A percentile compares a stretch with the other conserved stretches of the same genome.
These are phyloP conservation scores for Venustaconcha ellipsiformis DNA, from an alignment of 1,140 invertebrate species.

Conservation along the genomic window DNA sequence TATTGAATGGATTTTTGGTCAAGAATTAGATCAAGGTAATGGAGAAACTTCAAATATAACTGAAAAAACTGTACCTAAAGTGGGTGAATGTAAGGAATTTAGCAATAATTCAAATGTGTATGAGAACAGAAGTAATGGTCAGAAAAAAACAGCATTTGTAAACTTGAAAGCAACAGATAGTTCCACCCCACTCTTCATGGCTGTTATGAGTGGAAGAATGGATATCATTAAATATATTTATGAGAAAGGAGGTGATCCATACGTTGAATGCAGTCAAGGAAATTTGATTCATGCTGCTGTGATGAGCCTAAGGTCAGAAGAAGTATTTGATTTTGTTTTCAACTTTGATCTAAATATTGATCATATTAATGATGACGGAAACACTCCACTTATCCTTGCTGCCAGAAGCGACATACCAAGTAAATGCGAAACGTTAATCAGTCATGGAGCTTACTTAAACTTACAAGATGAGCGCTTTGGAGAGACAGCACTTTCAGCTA, in stretches of 20 bases:
- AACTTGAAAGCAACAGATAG: constrained; percentile 31
- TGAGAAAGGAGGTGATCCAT: constrained; percentile 44
- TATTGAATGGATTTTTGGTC: constrained; percentile 27
- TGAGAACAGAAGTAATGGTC: background rate
- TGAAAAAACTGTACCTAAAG: background rate
- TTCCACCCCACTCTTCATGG: constrained; percentile 53
- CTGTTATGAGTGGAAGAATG: constrained; percentile 46
- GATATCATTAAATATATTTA: constrained; percentile 48
- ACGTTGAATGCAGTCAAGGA: constrained; percentile 35
- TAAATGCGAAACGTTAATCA: constrained; percentile 29
- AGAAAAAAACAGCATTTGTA: constrained; percentile 8
- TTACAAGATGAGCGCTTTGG: constrained; percentile 32
- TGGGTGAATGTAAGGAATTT: background rate
- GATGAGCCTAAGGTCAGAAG: constrained; percentile 16
- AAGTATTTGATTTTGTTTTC: constrained; percentile 26
- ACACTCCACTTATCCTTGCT: constrained; percentile 37
- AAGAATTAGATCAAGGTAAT: background rate
- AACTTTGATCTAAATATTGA: constrained; percentile 35
- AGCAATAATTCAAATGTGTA: background rate
- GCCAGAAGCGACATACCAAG: constrained; percentile 23
- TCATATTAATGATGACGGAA: constrained; percentile 35
- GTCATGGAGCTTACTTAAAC: constrained; percentile 38
- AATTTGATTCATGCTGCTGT: constrained; percentile 44
- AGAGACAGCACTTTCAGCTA: constrained; percentile 41
- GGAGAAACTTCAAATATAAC: background rate